Evolutionary conservation across 30 jellyfish, hydroid and myxozoan species (phyloP).

Genomic region (Clytia hemisphaerica): DNA sequence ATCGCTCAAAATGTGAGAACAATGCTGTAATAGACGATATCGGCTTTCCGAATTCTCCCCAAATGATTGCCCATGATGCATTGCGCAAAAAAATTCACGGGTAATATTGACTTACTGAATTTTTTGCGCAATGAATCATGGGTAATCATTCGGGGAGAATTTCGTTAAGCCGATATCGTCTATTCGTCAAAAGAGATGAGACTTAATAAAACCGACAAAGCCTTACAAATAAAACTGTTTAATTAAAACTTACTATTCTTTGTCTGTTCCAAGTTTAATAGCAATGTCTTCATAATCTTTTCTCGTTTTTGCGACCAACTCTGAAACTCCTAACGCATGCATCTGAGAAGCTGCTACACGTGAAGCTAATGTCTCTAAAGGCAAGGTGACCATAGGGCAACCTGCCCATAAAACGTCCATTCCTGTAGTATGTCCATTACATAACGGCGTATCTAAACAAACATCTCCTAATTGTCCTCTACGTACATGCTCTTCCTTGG

Average conservation of each 20-base stretch:
- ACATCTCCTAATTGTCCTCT: conserved; percentile 99
- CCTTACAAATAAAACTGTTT: too few species aligned
- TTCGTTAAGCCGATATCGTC: too few species aligned
- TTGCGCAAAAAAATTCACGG: too few species aligned
- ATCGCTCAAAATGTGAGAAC: too few species aligned
- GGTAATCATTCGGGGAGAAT: too few species aligned
- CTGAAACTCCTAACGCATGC: conserved; percentile 89
- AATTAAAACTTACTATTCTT: conserved; percentile 89
- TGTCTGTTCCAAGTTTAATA: conserved; percentile 83
- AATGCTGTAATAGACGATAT: too few species aligned
- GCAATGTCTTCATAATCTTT: conserved; percentile 95
- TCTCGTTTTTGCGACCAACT: conserved; percentile 73
- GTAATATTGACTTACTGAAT: too few species aligned
- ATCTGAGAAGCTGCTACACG: conserved; percentile 97
- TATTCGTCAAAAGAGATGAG: too few species aligned
- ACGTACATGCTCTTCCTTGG: conserved; percentile 99
- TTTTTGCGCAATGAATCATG: too few species aligned
- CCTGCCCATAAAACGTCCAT: conserved; percentile 99
- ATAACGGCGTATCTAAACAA: conserved; percentile 95
- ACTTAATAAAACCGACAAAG: too few species aligned
- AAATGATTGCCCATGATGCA: too few species aligned
- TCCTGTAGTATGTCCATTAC: conserved; percentile 99
- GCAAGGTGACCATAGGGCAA: conserved; percentile 99
- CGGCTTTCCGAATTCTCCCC: too few species aligned
- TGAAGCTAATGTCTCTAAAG: conserved; percentile 95